Evolutionary conservation across 2,113 vertebrate genomes (phyloP), one percentile per base, ranked within the genome.

Genomic region (Odontophorus gujanensis): DNA sequence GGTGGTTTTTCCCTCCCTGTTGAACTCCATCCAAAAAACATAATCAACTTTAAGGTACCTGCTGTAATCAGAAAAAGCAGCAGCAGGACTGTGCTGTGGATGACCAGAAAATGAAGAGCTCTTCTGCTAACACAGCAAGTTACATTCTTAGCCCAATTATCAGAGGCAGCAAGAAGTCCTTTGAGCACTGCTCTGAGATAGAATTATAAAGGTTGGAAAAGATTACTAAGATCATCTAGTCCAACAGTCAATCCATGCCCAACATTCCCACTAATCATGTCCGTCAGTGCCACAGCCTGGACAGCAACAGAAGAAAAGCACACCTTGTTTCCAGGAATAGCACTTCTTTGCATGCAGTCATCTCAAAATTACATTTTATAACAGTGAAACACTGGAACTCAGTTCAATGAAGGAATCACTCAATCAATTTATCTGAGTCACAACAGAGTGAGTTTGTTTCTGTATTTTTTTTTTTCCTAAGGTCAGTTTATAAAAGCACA

Each of bases 341-440:
- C 71, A 9, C 9, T 47, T 66, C 65, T 71, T 34, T 71, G 24
- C 30, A 58, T 21, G 20, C 19, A 18, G 13, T 50, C 45, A 36
- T 50, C 14, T 69, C 42, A 63, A 89, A 72, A 89, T 55, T 59
- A 57, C 9, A 51, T 79, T 50, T 89, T 43, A 32, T 28, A 42
- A 13, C 15, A 22, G 10, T 57, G 26, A 73, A 87, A 85, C 18
- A 8, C 24, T 43, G 82, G 43, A 87, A 53, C 21, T 51, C 59
- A 21, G 36, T 79, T 68, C 81, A 89, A 36, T 85, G 82, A 82
- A 85, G 15, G 48, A 93, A 82, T 79, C 2, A 2, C 8, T 87
- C 11, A 50, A 66, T 69, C 18, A 53, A n/a, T 58, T 87, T 72
- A 81, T 50, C 62, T 82, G 22, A 73, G 18, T 10, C 68, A 6